phyloP scores from a whole-genome alignment of 2,888 invertebrate genomes.

The Netelia fuscicornis region DNA sequence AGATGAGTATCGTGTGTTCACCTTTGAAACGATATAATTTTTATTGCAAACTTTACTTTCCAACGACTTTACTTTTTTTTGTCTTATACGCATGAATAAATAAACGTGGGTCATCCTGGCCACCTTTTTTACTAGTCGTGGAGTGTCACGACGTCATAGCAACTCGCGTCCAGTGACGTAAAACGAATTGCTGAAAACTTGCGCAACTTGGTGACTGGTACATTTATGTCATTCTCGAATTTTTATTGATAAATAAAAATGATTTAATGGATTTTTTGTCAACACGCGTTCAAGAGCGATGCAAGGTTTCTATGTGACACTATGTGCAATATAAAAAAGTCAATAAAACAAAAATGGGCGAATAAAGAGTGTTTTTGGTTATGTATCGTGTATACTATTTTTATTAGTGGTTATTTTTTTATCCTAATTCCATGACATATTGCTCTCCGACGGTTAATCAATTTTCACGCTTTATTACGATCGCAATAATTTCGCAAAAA shows the following conservation, averaged over 20 bases:
- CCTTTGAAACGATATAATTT: too few species aligned
- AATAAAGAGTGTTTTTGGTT: background rate
- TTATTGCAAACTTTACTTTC: too few species aligned
- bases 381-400: slow-evolving; percentile 40
- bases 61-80: too few species aligned
- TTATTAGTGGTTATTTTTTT: background rate
- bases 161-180: slow-evolving; percentile 36
- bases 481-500: too few species aligned
- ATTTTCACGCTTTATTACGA: background rate
- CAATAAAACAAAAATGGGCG: slow-evolving; percentile 4
- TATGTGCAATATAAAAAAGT: slow-evolving; percentile 11
- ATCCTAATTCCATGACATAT: too few species aligned
- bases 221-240: background rate
- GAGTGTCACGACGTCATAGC: slow-evolving; percentile 30
- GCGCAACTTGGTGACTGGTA: slow-evolving; percentile 49
- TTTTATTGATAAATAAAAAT: background rate
- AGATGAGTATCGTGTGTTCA: too few species aligned
- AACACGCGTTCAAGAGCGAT: background rate
- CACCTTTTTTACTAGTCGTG: slow-evolving; percentile 24
- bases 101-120: too few species aligned
- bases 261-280: slow-evolving; percentile 49
- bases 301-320: background rate
- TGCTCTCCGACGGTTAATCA: background rate
- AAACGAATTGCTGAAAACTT: slow-evolving; percentile 59
- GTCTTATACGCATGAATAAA: too few species aligned